phyloP scores from a whole-genome alignment of 2,888 invertebrate genomes.

The Sinohyriopsis cumingii region DNA sequence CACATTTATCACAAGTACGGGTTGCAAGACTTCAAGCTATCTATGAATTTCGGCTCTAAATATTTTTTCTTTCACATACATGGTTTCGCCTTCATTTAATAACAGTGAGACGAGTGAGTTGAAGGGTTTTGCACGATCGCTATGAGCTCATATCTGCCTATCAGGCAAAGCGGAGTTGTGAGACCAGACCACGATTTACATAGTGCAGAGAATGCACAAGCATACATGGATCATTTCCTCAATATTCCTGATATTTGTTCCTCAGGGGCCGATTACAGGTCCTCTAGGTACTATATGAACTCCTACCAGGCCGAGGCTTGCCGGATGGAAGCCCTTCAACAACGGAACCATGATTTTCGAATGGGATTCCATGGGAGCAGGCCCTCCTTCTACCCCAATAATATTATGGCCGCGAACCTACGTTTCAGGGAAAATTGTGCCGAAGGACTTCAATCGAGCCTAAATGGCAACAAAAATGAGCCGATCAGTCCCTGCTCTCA shows the following conservation, averaged over 20 bases:
- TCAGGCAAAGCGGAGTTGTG: constrained; percentile 54
- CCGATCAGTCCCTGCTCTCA: constrained; percentile 59
- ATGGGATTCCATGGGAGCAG: constrained; percentile 60
- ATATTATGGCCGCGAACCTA: constrained; percentile 60
- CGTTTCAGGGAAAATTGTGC: constrained; percentile 58
- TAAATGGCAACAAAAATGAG: constrained; percentile 46
- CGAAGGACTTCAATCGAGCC: constrained; percentile 46
- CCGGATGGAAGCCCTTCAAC: constrained; percentile 65
- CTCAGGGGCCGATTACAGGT: constrained; percentile 56
- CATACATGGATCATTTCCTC: constrained; percentile 67
- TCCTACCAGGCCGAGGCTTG: constrained; percentile 61
- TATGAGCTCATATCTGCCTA: constrained; percentile 66
- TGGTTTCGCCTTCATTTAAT: constrained; percentile 57
- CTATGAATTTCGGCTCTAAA: constrained; percentile 58
- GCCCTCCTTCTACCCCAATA: constrained; percentile 63
- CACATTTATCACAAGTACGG: constrained; percentile 56
- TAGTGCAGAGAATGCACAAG: constrained; percentile 49
- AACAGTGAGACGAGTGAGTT: constrained; percentile 39
- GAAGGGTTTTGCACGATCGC: constrained; percentile 40
- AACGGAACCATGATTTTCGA: constrained; percentile 59
- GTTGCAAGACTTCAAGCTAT: constrained; percentile 52
- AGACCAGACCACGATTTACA: constrained; percentile 51
- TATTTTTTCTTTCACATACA: constrained; percentile 55
- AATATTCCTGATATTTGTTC: constrained; percentile 68
- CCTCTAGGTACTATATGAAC: constrained; percentile 62